These are phyloP conservation scores for Cyclopterus lumpus DNA, from an alignment of 2,797 vertebrate genomes.

Conservation along the genomic window DNA sequence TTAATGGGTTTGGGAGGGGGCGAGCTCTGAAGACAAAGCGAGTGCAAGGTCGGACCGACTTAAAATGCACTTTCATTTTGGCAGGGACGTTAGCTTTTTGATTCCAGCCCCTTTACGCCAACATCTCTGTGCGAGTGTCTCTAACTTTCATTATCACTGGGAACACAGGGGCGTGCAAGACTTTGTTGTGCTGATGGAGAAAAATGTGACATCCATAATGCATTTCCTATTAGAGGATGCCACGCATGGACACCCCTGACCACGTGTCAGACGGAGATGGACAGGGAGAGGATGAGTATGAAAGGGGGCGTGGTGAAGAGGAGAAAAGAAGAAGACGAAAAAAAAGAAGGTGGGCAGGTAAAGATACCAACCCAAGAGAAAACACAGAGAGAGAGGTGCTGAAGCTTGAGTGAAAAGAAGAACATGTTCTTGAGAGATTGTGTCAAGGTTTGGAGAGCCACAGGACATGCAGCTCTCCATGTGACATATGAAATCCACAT, in stretches of 20 bases:
- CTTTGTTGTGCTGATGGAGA: constrained; percentile 82
- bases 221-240: constrained; percentile 79
- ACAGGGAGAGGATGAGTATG: constrained; percentile 75
- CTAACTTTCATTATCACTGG: constrained; percentile 79
- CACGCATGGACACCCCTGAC: constrained; percentile 78
- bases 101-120: constrained; percentile 65
- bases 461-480: constrained; percentile 38
- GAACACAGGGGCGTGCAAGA: constrained; percentile 69
- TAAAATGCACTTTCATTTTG: constrained; percentile 81
- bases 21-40: constrained; percentile 78
- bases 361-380: constrained; percentile 32
- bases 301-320: constrained; percentile 58
- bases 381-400: constrained; percentile 5
- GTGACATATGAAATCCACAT: constrained; percentile 68
- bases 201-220: constrained; percentile 85
- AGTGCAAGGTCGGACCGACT: constrained; percentile 76
- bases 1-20: constrained; percentile 74
- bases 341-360: constrained; percentile 32
- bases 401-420: constrained; percentile 32
- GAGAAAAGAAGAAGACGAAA: not conserved
- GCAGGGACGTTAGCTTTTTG: constrained; percentile 70
- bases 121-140: constrained; percentile 63
- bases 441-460: constrained; percentile 55
- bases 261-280: constrained; percentile 76
- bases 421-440: constrained; percentile 31